phyloP scores from a whole-genome alignment of 1,140 invertebrate species.

The Colletes gigas region DNA sequence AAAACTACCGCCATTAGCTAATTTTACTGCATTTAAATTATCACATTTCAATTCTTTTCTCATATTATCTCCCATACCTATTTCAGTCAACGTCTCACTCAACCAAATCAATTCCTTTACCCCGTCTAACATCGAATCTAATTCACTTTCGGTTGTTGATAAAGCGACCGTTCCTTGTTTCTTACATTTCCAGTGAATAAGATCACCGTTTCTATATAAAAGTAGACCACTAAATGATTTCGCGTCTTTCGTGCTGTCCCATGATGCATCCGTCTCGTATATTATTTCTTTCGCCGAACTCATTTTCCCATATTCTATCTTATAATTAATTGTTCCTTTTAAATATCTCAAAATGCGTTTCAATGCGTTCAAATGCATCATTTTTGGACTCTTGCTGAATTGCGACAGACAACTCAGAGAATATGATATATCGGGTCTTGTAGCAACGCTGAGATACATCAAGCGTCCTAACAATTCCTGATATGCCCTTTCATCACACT shows the following conservation, averaged over 20 bases:
- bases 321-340: neutral
- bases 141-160: conserved; percentile 12
- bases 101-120: conserved; percentile 6
- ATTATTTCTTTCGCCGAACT: neutral
- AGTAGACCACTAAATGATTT: conserved; percentile 17
- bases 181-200: conserved; percentile 2
- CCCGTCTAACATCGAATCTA: neutral
- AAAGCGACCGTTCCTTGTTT: conserved; percentile 8
- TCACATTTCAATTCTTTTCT: neutral
- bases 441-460: conserved; percentile 15
- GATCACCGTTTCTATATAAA: conserved; percentile 8
- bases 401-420: conserved; percentile 6
- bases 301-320: neutral
- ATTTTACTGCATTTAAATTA: neutral
- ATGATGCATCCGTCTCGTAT: conserved; percentile 12
- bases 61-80: neutral
- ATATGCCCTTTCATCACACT: neutral
- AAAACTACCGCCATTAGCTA: conserved; percentile 12
- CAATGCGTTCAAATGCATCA: conserved; percentile 1
- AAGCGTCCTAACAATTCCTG: conserved; percentile 22
- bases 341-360: conserved; percentile 20
- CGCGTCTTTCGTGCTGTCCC: neutral
- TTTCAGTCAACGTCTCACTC: neutral
- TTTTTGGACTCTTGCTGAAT: conserved; percentile 12
- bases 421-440: conserved; percentile 14